Evolutionary conservation across 1,140 invertebrate genomes (phyloP).

Genomic region (Drosophila orena): DNA sequence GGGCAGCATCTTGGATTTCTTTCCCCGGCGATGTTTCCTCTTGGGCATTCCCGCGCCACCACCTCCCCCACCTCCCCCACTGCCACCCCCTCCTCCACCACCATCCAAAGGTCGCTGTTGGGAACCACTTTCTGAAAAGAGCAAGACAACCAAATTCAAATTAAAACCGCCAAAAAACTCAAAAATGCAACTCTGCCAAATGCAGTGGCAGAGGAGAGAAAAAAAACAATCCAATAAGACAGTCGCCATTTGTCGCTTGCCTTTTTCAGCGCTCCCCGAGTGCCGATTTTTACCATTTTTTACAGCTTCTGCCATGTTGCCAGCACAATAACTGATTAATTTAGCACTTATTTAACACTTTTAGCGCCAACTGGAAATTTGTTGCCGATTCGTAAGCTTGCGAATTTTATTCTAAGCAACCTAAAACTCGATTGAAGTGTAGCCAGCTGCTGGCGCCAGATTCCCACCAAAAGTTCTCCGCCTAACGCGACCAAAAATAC

Average conservation of each 20-base stretch:
- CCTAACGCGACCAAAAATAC: background rate
- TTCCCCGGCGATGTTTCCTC: conserved; percentile 84
- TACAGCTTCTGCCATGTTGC: conserved; percentile 58
- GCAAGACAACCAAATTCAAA: background rate
- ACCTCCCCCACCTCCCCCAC: background rate
- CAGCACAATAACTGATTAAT: background rate
- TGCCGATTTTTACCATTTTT: conserved; percentile 58
- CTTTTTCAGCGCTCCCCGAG: conserved; percentile 25
- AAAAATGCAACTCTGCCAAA: conserved; percentile 15
- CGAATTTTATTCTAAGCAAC: conserved; percentile 15
- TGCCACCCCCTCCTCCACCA: conserved; percentile 10
- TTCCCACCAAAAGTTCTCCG: background rate
- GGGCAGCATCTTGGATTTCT: conserved; percentile 82
- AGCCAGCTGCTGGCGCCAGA: background rate
- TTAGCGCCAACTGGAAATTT: conserved; percentile 12
- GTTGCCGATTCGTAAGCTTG: conserved; percentile 8
- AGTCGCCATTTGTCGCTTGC: conserved; percentile 58
- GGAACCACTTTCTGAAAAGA: conserved; percentile 15
- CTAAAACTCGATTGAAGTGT: background rate
- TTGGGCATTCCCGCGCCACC: conserved; percentile 51
- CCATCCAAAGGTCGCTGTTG: conserved; percentile 45
- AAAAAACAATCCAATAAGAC: conserved; percentile 20
- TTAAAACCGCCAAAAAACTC: conserved; percentile 17
- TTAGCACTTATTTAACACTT: background rate
- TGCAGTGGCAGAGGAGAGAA: conserved; percentile 2